phyloP scores from a whole-genome alignment of 1,140 invertebrate genomes.

The Nephila pilipes region DNA sequence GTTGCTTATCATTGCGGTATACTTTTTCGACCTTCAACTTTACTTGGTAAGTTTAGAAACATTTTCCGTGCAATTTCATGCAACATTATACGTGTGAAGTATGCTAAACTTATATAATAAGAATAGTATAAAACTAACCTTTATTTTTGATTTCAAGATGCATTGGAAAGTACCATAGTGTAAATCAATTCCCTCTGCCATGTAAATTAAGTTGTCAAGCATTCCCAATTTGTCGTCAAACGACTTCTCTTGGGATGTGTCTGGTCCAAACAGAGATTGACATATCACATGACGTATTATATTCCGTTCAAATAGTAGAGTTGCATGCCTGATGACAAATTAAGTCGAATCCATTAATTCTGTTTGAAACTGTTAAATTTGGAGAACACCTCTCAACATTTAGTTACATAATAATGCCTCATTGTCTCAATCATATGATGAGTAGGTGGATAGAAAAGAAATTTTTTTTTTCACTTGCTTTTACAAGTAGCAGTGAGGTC shows the following conservation, averaged over 20 bases:
- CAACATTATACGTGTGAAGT: too few species aligned
- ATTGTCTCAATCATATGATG: too few species aligned
- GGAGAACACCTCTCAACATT: not conserved
- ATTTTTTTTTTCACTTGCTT: too few species aligned
- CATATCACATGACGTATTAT: not conserved
- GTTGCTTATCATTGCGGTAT: too few species aligned
- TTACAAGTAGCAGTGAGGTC: too few species aligned
- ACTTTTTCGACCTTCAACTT: too few species aligned
- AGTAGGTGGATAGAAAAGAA: too few species aligned
- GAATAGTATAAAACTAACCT: too few species aligned
- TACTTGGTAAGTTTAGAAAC: too few species aligned
- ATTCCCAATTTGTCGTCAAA: not conserved
- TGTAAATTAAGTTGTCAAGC: slow-evolving; percentile 8
- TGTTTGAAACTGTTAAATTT: not conserved
- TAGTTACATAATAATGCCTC: not conserved
- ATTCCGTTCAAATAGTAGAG: not conserved
- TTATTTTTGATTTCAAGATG: not conserved
- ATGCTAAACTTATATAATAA: too few species aligned
- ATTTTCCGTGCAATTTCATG: too few species aligned
- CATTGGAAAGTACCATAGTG: not conserved
- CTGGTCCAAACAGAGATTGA: slow-evolving; percentile 26
- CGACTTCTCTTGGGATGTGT: not conserved
- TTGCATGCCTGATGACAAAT: not conserved
- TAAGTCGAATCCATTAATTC: slow-evolving; percentile 26
- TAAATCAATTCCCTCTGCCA: not conserved